Percentiles rank a stretch among this genome's conserved stretches.
phyloP scores from a whole-genome alignment of 2,113 vertebrate species.

The Eudorcas thomsonii region DNA sequence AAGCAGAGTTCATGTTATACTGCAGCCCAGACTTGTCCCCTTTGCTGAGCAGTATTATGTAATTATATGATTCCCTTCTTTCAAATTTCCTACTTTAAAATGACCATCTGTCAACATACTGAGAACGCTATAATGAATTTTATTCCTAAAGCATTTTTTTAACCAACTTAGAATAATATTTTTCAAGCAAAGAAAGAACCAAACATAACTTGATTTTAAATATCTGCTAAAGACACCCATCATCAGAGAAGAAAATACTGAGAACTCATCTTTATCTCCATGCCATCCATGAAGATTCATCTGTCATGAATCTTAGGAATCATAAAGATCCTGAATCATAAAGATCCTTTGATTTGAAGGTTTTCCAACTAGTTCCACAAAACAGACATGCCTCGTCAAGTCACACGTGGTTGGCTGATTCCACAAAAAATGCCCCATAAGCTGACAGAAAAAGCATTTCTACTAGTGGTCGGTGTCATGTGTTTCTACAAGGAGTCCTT shows the following conservation, averaged over 20 bases:
- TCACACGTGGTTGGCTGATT: neutral
- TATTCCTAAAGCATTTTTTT: neutral
- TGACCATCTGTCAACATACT: neutral
- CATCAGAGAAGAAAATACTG: neutral
- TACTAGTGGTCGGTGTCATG: neutral
- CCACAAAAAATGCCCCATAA: neutral
- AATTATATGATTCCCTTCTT: neutral
- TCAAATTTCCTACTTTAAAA: neutral
- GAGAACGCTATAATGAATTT: neutral
- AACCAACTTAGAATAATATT: neutral
- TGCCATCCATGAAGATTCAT: neutral
- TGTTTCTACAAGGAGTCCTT: constrained; percentile 29
- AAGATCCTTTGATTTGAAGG: neutral
- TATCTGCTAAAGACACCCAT: neutral
- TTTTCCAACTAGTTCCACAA: neutral
- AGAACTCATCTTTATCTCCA: neutral
- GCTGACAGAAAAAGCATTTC: neutral
- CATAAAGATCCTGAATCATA: neutral
- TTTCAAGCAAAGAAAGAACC: neutral
- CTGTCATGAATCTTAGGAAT: neutral
- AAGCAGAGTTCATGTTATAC: neutral
- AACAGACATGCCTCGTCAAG: neutral
- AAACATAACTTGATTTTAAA: neutral
- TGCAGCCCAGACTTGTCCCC: neutral
- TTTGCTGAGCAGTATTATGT: neutral